Evolutionary conservation across 2,888 invertebrate species (phyloP).

Genomic region (Apoderus coryli): DNA sequence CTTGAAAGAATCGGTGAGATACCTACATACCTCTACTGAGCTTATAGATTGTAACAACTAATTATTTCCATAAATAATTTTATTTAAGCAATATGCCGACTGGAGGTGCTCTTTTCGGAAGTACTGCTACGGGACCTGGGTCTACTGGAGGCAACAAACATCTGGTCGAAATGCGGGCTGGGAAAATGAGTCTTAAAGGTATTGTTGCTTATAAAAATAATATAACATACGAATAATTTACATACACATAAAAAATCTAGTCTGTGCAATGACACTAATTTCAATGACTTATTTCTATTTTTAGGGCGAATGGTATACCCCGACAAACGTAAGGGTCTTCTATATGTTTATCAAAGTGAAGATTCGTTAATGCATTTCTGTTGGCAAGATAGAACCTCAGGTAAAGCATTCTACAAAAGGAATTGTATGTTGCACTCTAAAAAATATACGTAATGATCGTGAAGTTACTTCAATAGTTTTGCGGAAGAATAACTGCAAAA

Average conservation of each 20-base stretch:
- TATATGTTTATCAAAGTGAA: conserved; percentile 92
- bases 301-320: conserved; percentile 70
- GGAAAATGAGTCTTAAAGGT: conserved; percentile 89
- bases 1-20: no score
- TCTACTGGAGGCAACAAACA: conserved; percentile 76
- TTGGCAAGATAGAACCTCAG: conserved; percentile 91
- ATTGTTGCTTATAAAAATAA: no score
- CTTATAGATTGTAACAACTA: no score
- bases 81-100: conserved; percentile 38
- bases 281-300: conserved; percentile 12
- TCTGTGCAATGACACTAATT: no score
- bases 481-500: no score
- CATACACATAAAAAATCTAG: not conserved
- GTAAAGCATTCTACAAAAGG: no score
- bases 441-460: no score
- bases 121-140: conserved; percentile 58
- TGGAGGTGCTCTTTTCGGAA: conserved; percentile 59
- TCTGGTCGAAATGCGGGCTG: conserved; percentile 89
- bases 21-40: no score
- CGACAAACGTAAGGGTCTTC: conserved; percentile 85
- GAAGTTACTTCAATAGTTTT: no score
- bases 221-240: not conserved
- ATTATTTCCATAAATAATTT: no score
- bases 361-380: conserved; percentile 98
- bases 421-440: no score